Conservation (phyloP, 2,888 invertebrate genomes). For the Drosophila siamana region DNA sequence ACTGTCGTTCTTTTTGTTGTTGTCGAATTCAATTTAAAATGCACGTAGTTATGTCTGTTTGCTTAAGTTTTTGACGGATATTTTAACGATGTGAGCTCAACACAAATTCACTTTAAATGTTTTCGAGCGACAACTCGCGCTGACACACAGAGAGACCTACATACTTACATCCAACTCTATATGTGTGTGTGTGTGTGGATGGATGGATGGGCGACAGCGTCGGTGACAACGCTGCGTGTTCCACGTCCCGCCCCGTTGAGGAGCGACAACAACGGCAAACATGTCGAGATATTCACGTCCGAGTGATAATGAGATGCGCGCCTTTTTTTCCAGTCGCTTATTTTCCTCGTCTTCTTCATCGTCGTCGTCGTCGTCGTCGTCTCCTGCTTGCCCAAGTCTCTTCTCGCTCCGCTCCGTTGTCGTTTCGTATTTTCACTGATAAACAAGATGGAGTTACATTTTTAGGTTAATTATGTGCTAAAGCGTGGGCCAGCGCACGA, state of each 20-base stretch:
- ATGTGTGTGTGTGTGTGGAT: constrained; percentile 27
- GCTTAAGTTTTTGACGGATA: constrained; percentile 83
- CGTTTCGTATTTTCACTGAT: constrained; percentile 74
- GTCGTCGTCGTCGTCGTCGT: constrained; percentile 29
- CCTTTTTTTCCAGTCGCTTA: constrained; percentile 68
- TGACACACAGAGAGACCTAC: constrained; percentile 7
- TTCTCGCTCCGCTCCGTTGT: constrained; percentile 22
- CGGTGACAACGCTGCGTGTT: constrained; percentile 61
- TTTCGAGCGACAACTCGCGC: constrained; percentile 62
- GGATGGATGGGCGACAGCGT: constrained; percentile 53
- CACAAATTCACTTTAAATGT: constrained; percentile 81
- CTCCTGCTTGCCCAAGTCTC: constrained; percentile 22
- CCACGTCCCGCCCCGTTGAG: constrained; percentile 55
- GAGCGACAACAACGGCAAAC: constrained; percentile 76
- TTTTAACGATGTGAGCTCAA: constrained; percentile 83
- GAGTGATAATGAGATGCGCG: constrained; percentile 84
- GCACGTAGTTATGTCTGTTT: constrained; percentile 82
- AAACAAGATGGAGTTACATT: constrained; percentile 83
- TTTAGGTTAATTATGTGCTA: constrained; percentile 85
- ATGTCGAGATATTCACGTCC: constrained; percentile 82
- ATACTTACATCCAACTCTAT: constrained; percentile 14
- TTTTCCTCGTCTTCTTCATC: constrained; percentile 41
- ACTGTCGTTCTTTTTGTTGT: constrained; percentile 58
- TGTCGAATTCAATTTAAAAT: constrained; percentile 81
- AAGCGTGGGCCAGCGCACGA: constrained; percentile 66